phyloP scores from a whole-genome alignment of 2,113 vertebrate genomes.

The Bolborhynchus lineola region DNA sequence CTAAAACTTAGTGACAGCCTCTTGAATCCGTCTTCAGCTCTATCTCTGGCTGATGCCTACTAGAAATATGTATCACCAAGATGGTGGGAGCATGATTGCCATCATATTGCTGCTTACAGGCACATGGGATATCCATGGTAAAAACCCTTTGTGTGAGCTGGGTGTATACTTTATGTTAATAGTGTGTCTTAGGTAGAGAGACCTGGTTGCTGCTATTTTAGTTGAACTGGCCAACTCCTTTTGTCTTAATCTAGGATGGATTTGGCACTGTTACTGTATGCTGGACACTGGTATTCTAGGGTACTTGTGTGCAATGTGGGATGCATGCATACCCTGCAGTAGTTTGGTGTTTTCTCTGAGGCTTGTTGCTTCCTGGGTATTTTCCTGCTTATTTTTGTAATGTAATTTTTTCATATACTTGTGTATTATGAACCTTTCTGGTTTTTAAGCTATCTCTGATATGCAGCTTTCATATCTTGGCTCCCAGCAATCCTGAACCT shows the following conservation, averaged over 20 bases:
- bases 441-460: constrained; percentile 76
- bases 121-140: neutral
- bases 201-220: neutral
- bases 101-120: fast-evolving
- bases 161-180: neutral
- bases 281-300: neutral
- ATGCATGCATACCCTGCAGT: neutral
- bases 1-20: neutral
- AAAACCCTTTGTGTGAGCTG: neutral
- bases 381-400: constrained; percentile 44
- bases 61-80: neutral
- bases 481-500: constrained; percentile 65
- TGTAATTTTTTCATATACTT: constrained; percentile 65
- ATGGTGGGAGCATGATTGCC: neutral
- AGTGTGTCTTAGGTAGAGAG: neutral
- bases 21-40: neutral
- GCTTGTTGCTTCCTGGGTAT: constrained; percentile 41
- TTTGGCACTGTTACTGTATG: neutral
- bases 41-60: neutral
- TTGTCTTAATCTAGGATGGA: neutral
- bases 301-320: neutral
- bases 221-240: neutral
- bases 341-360: constrained; percentile 20
- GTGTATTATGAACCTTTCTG: constrained; percentile 54
- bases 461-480: constrained; percentile 76